These are phyloP conservation scores for Melanchra persicariae DNA, from an alignment of 2,888 invertebrate species.

Conservation along the genomic window DNA sequence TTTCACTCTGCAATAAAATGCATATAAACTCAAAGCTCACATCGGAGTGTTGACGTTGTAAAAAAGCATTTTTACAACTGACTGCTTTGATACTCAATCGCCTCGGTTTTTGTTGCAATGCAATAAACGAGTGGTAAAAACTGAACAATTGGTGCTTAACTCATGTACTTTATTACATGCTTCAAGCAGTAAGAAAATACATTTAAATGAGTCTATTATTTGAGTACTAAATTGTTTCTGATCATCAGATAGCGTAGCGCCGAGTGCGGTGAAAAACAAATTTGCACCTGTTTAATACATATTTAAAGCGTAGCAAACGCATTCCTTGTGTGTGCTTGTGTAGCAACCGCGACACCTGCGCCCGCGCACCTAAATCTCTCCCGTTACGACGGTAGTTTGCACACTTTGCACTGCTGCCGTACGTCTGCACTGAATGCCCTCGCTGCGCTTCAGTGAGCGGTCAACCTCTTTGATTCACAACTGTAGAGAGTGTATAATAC, in stretches of 20 bases:
- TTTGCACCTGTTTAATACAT: constrained; percentile 55
- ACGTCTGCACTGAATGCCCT: constrained; percentile 33
- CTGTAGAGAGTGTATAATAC: neutral
- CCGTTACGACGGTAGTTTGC: constrained; percentile 65
- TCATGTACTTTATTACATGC: constrained; percentile 25
- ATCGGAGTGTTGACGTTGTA: constrained; percentile 7
- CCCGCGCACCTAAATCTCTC: constrained; percentile 64
- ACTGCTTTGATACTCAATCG: constrained; percentile 11
- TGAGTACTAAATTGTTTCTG: constrained; percentile 12
- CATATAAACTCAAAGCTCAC: constrained; percentile 17
- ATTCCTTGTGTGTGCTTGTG: constrained; percentile 44
- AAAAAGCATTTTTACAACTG: constrained; percentile 33
- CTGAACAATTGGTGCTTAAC: constrained; percentile 38
- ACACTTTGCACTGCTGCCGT: constrained; percentile 59
- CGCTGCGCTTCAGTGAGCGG: constrained; percentile 50
- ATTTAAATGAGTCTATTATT: constrained; percentile 27
- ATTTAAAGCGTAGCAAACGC: constrained; percentile 52
- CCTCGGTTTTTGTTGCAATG: constrained; percentile 23
- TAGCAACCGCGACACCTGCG: constrained; percentile 63
- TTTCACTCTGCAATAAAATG: constrained; percentile 13
- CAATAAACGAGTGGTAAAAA: constrained; percentile 32
- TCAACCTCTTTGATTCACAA: constrained; percentile 43
- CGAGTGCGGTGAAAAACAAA: constrained; percentile 29
- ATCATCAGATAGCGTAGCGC: constrained; percentile 21
- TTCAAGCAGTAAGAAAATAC: neutral